These are phyloP conservation scores for Orius insidiosus DNA, from an alignment of 1,140 invertebrate species.

Conservation along the genomic window DNA sequence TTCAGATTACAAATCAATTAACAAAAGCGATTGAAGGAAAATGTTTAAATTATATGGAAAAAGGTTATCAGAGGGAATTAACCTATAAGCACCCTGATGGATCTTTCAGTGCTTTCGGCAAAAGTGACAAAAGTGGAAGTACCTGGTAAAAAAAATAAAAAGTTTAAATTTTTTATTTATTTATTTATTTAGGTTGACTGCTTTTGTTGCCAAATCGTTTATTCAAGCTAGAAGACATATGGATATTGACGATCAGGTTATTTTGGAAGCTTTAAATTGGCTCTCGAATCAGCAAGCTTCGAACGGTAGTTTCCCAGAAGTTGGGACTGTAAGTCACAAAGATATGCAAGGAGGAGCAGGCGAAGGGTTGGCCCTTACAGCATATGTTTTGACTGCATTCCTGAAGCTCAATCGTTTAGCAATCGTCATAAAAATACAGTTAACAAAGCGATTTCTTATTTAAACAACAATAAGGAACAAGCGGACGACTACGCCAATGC, in stretches of 20 bases:
- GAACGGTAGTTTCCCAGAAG: slow-evolving; percentile 73
- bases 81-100: slow-evolving; percentile 78
- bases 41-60: slow-evolving; percentile 57
- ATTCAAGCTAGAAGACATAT: slow-evolving; percentile 67
- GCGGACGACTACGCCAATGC: slow-evolving; percentile 63
- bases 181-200: slow-evolving; percentile 53
- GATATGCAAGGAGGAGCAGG: slow-evolving; percentile 61
- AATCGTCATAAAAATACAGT: slow-evolving; percentile 34
- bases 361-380: slow-evolving; percentile 60
- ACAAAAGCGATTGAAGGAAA: slow-evolving; percentile 49
- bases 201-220: slow-evolving; percentile 80
- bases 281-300: slow-evolving; percentile 50
- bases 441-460: slow-evolving; percentile 59
- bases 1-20: slow-evolving; percentile 39
- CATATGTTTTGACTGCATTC: slow-evolving; percentile 66
- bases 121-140: slow-evolving; percentile 61
- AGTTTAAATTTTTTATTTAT: background rate
- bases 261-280: slow-evolving; percentile 61
- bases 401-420: slow-evolving; percentile 38
- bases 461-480: slow-evolving; percentile 50
- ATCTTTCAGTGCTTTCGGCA: slow-evolving; percentile 88
- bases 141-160: slow-evolving; percentile 50
- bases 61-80: slow-evolving; percentile 81
- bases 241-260: slow-evolving; percentile 54
- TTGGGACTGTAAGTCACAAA: slow-evolving; percentile 53